These are phyloP conservation scores for Agriopis marginaria DNA, from an alignment of 2,888 invertebrate genomes.

Conservation along the genomic window DNA sequence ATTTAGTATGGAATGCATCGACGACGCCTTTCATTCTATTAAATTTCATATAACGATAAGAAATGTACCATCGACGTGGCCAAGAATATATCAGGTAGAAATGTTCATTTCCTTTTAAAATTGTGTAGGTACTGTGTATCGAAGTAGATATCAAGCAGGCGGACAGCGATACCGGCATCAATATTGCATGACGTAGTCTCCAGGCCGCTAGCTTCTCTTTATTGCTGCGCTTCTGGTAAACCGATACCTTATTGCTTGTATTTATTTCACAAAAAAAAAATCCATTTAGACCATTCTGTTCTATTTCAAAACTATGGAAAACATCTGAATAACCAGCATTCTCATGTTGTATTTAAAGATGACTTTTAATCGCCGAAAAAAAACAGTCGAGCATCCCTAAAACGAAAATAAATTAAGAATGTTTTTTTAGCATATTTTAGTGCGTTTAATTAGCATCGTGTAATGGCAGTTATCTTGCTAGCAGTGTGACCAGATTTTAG, in stretches of 20 bases:
- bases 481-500: too few species aligned
- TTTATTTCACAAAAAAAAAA: conserved; percentile 40
- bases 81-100: too few species aligned
- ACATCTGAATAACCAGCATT: not conserved
- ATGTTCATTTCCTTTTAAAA: conserved; percentile 8
- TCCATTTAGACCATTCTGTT: not conserved
- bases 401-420: too few species aligned
- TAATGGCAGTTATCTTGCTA: too few species aligned
- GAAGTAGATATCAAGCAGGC: not conserved
- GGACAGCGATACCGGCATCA: conserved; percentile 49
- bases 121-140: conserved; percentile 1
- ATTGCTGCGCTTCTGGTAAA: conserved; percentile 56
- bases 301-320: not conserved
- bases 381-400: too few species aligned
- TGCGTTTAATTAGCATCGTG: too few species aligned
- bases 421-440: too few species aligned
- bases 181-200: conserved; percentile 59
- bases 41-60: conserved; percentile 28
- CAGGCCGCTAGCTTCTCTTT: conserved; percentile 50
- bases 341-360: not conserved
- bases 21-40: conserved; percentile 29
- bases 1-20: conserved; percentile 44
- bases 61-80: conserved; percentile 24
- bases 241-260: conserved; percentile 48
- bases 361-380: too few species aligned